These are phyloP conservation scores for Nothobranchius furzeri DNA, from an alignment of 2,113 vertebrate genomes.

Conservation along the genomic window DNA sequence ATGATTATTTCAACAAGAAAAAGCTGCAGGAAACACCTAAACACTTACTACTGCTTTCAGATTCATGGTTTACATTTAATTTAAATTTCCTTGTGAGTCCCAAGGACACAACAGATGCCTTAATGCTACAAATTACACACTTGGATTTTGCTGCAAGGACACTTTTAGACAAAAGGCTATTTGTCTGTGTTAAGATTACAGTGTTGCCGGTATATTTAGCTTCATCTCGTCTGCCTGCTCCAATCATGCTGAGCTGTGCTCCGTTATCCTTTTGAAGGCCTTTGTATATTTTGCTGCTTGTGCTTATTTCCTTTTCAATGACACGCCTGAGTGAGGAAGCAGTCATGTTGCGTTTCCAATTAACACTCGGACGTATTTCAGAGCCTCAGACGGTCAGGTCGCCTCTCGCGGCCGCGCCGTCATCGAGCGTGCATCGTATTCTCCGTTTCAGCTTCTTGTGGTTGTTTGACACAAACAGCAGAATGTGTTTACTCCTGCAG, in stretches of 20 bases:
- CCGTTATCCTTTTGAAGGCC: constrained; percentile 44
- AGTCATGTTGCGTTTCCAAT: constrained; percentile 65
- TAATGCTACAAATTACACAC: constrained; percentile 6
- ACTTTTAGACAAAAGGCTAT: constrained; percentile 37
- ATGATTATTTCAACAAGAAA: not conserved
- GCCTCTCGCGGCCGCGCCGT: constrained; percentile 38
- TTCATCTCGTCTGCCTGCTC: constrained; percentile 37
- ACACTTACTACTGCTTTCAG: not conserved
- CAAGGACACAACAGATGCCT: not conserved
- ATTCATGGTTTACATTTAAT: not conserved
- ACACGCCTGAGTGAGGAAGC: constrained; percentile 59
- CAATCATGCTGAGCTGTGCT: constrained; percentile 25
- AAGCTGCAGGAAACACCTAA: not conserved
- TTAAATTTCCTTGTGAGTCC: constrained; percentile 4
- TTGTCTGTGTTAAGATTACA: constrained; percentile 34
- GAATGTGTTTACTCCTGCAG: constrained; percentile 44
- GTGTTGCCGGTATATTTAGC: constrained; percentile 39
- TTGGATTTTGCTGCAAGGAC: not conserved
- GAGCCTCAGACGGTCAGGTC: constrained; percentile 25
- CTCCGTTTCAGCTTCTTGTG: constrained; percentile 20
- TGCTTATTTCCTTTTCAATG: constrained; percentile 66
- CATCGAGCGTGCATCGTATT: constrained; percentile 39
- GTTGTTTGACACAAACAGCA: constrained; percentile 27
- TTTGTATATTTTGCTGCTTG: constrained; percentile 54
- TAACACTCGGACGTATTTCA: constrained; percentile 67